Conservation (phyloP, 2,797 vertebrate species). For the Champsocephalus gunnari region DNA sequence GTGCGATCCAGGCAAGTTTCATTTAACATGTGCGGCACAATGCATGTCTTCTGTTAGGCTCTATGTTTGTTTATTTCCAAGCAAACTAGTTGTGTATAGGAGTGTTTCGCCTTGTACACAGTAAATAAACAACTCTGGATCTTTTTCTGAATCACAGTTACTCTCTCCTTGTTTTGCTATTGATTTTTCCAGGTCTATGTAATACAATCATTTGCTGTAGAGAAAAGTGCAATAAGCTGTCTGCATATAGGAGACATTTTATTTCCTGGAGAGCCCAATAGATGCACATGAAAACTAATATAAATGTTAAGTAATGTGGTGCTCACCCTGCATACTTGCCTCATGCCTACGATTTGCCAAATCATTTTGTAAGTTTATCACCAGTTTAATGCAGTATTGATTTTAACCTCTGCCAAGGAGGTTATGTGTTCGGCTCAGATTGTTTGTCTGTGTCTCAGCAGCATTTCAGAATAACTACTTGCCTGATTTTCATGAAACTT, state of each 20-base stretch:
- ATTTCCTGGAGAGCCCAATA: background rate
- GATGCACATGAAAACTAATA: background rate
- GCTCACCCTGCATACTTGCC: background rate
- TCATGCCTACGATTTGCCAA: background rate
- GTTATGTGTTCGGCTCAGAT: too few species aligned
- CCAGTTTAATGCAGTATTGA: background rate
- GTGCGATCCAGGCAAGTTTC: conserved; percentile 6
- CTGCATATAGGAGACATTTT: background rate
- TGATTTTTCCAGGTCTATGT: background rate
- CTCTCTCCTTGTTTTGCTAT: background rate
- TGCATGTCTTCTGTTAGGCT: background rate
- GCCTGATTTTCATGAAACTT: too few species aligned
- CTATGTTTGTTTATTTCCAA: background rate
- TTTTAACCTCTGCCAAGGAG: background rate
- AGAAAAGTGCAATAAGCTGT: background rate
- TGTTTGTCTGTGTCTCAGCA: too few species aligned
- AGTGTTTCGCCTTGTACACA: background rate
- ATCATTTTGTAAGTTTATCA: background rate
- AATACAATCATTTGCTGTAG: background rate
- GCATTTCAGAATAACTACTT: too few species aligned
- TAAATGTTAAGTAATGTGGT: background rate
- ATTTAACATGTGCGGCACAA: background rate
- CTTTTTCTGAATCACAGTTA: background rate
- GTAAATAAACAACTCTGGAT: background rate
- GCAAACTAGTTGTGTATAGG: background rate